A percentile compares a stretch with the other conserved stretches of the same genome.
These are phyloP conservation scores for Drosophila bocki DNA, from an alignment of 1,140 invertebrate genomes.

Conservation along the genomic window DNA sequence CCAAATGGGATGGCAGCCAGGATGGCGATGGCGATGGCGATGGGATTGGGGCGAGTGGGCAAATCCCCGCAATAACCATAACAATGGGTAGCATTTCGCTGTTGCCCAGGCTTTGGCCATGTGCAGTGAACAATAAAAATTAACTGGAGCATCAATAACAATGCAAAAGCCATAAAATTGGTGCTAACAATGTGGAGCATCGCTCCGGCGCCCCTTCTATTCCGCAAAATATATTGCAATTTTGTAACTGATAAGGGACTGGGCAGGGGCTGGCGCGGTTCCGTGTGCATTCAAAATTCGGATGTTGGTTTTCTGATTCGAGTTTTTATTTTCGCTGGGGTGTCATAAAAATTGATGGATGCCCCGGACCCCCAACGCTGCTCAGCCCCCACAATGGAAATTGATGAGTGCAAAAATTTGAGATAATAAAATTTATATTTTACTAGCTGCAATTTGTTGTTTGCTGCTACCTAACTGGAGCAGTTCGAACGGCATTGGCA, in stretches of 20 bases:
- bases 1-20: conserved; percentile 15
- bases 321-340: conserved; percentile 65
- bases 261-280: conserved; percentile 5
- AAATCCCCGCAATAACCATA: conserved; percentile 43
- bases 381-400: conserved; percentile 41
- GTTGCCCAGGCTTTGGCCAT: conserved; percentile 21
- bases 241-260: conserved; percentile 45
- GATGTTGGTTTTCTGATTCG: conserved; percentile 58
- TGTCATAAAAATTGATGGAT: conserved; percentile 80
- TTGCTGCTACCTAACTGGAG: conserved; percentile 29
- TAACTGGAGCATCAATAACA: conserved; percentile 77
- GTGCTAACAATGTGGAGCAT: conserved; percentile 69
- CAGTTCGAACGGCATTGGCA: conserved; percentile 8
- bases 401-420: conserved; percentile 71
- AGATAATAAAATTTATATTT: conserved; percentile 73
- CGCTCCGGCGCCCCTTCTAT: conserved; percentile 33
- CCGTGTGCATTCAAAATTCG: conserved; percentile 58
- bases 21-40: neutral
- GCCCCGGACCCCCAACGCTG: conserved; percentile 13
- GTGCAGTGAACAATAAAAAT: conserved; percentile 73
- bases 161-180: conserved; percentile 79
- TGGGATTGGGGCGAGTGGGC: neutral
- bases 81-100: conserved; percentile 32
- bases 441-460: conserved; percentile 57
- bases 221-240: conserved; percentile 67